Conservation (phyloP, 2,113 vertebrate species). For the Pavo muticus region DNA sequence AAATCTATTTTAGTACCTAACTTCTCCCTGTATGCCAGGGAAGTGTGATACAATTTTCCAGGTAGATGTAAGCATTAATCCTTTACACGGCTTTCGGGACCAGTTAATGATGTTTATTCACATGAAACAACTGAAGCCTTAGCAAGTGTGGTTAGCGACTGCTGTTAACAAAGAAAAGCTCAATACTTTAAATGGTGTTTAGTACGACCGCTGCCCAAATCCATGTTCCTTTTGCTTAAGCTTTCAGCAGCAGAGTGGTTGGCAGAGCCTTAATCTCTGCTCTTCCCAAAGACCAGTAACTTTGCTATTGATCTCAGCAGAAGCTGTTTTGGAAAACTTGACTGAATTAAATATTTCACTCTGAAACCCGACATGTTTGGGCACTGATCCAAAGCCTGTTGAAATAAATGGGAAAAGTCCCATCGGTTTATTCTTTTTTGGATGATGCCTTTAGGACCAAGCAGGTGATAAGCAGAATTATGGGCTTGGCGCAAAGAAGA, state of each 20-base stretch:
- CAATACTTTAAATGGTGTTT: background rate
- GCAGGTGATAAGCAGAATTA: conserved; percentile 30
- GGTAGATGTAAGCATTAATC: background rate
- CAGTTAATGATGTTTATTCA: background rate
- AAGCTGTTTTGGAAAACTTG: background rate
- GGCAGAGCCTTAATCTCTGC: background rate
- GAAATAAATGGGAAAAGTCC: conserved; percentile 15
- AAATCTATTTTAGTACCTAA: background rate
- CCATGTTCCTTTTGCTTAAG: background rate
- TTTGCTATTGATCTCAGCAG: background rate
- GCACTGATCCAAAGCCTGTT: conserved; percentile 17
- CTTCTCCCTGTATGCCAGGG: accelerated
- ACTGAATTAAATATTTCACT: conserved; percentile 23
- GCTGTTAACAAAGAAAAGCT: background rate
- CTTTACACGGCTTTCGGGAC: background rate
- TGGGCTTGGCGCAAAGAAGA: background rate
- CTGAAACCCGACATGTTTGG: background rate
- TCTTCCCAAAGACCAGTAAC: background rate
- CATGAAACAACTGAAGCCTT: background rate
- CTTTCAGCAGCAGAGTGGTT: background rate
- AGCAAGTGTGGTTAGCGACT: background rate
- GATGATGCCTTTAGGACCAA: conserved; percentile 15
- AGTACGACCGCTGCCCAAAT: background rate
- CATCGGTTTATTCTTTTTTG: conserved; percentile 5
- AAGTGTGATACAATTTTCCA: background rate